Base-by-base conservation (phyloP, 2,888 invertebrate genomes). In the Torymus aiolomorphi region DNA sequence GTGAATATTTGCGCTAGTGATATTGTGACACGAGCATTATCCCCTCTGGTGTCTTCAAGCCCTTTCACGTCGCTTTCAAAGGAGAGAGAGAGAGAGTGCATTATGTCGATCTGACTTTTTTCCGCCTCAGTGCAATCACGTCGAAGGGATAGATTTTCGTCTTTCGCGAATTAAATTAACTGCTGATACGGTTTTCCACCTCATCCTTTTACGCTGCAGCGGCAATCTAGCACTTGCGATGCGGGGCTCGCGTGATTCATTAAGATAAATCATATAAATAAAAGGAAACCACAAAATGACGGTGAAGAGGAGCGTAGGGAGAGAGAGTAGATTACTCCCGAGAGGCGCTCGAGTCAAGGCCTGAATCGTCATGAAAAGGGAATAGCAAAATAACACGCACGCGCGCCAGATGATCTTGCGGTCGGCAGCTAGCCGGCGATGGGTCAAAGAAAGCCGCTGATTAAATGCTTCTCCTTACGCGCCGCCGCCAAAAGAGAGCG, bases 361-460 rank as follows among this genome's bases (percentile, higher is more conserved):
- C 76, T 76, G 69, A 69, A 67, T 76, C 70, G 70, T 70, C 65
- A 11, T 70, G 69, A 76, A 67, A 65, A 57, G 77, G 57, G 65
- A 77, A 77, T 65, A 77, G 42, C 42, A 66, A 49, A 13, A 54
- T 42, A 20, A 18, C 59, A 49, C 42, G 66, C 20, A 16, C 20
- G 49, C 72, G n/a, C 62, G 56, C 16, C 56, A 42, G 63, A 59
- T 67, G 75, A 69, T 67, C 63, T 61, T 62, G 74, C 74, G 80
- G 78, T 78, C 78, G 78, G 65, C 71, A 67, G 78, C 72, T 63
- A 42, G 65, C 61, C 63, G 61, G 63, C 76, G 70, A 65, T 61
- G 78, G 74, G 70, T 75, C 70, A 80, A 75, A 78, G 80, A 69
- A 51, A 80, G 67, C 73, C 77, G 71, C 80, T 80, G 78, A 78